These are phyloP conservation scores for Hypotaenidia okinawae DNA, from an alignment of 2,797 vertebrate genomes.

Conservation along the genomic window DNA sequence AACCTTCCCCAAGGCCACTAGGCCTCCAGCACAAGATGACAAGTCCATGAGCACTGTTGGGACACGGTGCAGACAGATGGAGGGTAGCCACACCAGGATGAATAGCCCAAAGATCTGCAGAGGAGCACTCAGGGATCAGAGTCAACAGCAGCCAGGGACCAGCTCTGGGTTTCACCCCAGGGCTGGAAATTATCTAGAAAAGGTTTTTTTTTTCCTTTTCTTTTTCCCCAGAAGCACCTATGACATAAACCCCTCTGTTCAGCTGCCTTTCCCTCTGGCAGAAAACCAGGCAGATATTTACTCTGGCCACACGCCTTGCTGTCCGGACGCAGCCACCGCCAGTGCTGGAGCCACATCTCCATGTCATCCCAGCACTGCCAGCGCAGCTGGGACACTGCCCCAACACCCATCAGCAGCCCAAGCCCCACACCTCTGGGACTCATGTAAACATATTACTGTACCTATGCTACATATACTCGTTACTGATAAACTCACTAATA, in stretches of 20 bases:
- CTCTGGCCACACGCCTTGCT: not conserved
- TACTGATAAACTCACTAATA: not conserved
- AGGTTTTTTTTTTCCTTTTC: fast-evolving
- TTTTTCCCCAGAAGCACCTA: not conserved
- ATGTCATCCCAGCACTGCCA: fast-evolving
- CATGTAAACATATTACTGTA: not conserved
- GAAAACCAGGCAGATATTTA: not conserved
- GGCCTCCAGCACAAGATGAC: not conserved
- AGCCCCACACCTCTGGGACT: fast-evolving
- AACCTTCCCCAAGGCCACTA: not conserved
- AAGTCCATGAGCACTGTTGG: fast-evolving
- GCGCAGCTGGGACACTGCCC: not conserved
- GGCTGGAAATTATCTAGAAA: not conserved
- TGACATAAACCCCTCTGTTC: not conserved
- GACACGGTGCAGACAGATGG: not conserved
- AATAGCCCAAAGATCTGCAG: not conserved
- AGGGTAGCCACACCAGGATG: not conserved
- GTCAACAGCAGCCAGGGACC: not conserved
- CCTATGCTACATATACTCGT: not conserved
- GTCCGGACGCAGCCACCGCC: fast-evolving
- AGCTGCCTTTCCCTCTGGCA: not conserved
- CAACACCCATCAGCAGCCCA: not conserved
- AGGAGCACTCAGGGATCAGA: fast-evolving
- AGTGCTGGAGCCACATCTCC: fast-evolving
- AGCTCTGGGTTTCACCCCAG: not conserved